Evolutionary conservation across 2,888 invertebrate species (phyloP), one percentile per base, ranked within the genome.

Genomic region (Antitype chi): DNA sequence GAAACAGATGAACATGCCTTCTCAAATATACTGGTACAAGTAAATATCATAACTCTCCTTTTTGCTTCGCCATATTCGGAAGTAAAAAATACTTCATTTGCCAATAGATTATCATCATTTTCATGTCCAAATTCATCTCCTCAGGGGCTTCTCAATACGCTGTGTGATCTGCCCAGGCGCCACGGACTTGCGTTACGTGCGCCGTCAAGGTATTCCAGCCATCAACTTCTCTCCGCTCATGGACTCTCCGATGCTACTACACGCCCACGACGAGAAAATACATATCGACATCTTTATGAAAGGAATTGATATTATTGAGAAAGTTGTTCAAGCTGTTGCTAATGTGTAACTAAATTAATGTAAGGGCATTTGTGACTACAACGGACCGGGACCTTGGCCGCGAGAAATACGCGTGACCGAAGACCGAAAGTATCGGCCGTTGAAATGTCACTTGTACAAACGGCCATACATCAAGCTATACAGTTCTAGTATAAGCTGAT

Each of bases 181-280:
- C 47, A 99, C 99, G 0, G 99, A 99, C 91, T 98, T 98, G 80
- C 97, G 99, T 63, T 99, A 97, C 91, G 93, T 99, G 23, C 97
- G 99, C 88, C 94, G 94, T 94, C 95, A 97, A 78, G 98, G 98
- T 23, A 97, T 98, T 72, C 98, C 98, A 7, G 98, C 98, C 0
- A 96, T 99, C 87, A 98, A 98, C 71, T 98, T 99, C 92, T 98
- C 98, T 0, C 98, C 99, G 0, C 98, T 99, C 93, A 97, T 98
- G 91, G 97, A 98, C 89, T 98, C 98, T 0, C 98, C 98, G 0
- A 94, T 98, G 8, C 95, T 98, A 15, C 97, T 99, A 0, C 99
- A 99, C 90, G 98, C 98, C 88, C 98, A 99, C 91, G 97, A 99
- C 90, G 99, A 99, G 92, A 98, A 96, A 90, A 93, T 99, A 47